Base-by-base conservation (phyloP, 2,888 invertebrate genomes). In the Pristionchus entomophagus region DNA sequence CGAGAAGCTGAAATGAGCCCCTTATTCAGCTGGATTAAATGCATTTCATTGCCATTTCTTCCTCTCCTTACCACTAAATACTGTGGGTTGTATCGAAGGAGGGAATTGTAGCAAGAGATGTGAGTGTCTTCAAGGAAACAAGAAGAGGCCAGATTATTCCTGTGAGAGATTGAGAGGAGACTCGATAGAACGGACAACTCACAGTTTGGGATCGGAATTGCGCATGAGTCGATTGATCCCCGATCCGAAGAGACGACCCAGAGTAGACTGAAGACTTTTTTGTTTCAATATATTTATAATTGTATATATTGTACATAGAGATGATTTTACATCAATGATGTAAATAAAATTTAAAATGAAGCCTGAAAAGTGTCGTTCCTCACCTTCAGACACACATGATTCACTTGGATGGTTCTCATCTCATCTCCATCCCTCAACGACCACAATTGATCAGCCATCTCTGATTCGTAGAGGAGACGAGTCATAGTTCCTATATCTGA, bases 81-180 rank as follows among this genome's bases (percentile, higher is more conserved):
- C 41, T 73, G 73, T 12, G 8, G 38, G 26, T 73, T 73, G 45
- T 45, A 73, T 41, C 73, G 73, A 19, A 73, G 73, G 17, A 73
- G 73, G 4, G 73, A 73, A 26, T 73, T 38, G 38, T 73, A 73
- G 26, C 73, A 73, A 12, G 73, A 73, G 10, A 73, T 73, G 12
- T 38, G n/a, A 14, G 73, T n/a, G 26, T 73, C 73, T 73, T 73
- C 73, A 17, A 73, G 73, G 73, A 73, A 73, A n/a, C 73, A 73
- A 38, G 73, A 73, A 0, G 73, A 73, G 10, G 73, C 41, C 22
- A 73, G 73, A 35, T 73, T 73, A n/a, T 73, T 73, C 4, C 73
- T 73, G n/a, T n/a, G 56, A n/a, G n/a, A 22, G 22, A 56, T 22
- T n/a, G 5, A 10, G 10, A 6, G 6, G 5, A 22, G 17, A 22